A percentile compares a stretch with the other conserved stretches of the same genome.
phyloP scores from a whole-genome alignment of 2,888 invertebrate species.

The Apoderus coryli region DNA sequence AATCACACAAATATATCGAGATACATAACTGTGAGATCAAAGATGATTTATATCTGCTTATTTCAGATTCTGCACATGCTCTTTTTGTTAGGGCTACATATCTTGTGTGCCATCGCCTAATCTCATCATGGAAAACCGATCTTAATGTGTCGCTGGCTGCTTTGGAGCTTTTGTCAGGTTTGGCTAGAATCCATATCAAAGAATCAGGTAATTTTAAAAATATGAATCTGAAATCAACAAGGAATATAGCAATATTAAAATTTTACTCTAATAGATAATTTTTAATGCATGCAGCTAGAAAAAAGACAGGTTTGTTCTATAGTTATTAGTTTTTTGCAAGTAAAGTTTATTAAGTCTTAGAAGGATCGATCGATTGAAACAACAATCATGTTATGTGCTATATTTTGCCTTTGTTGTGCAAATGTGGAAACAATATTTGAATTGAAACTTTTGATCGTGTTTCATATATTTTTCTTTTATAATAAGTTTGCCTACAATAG shows the following conservation, averaged over 20 bases:
- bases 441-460: too few species aligned
- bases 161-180: slow-evolving; percentile 75
- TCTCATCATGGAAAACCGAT: slow-evolving; percentile 93
- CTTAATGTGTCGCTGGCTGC: slow-evolving; percentile 88
- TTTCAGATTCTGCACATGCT: slow-evolving; percentile 67
- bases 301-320: slow-evolving; percentile 35
- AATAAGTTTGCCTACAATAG: too few species aligned
- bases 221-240: slow-evolving; percentile 1
- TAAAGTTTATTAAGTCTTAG: too few species aligned
- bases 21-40: too few species aligned
- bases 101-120: slow-evolving; percentile 85
- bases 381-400: too few species aligned
- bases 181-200: slow-evolving; percentile 78
- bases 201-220: slow-evolving; percentile 57
- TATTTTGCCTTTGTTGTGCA: too few species aligned
- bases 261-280: slow-evolving; percentile 18
- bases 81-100: slow-evolving; percentile 86
- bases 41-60: too few species aligned
- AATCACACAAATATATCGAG: too few species aligned
- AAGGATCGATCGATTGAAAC: too few species aligned
- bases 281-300: slow-evolving; percentile 38
- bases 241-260: slow-evolving; percentile 12
- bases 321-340: too few species aligned
- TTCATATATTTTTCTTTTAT: too few species aligned
- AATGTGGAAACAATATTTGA: too few species aligned